phyloP scores from a whole-genome alignment of 30 jellyfish, hydroid and myxozoan species.

The Pseudorhiza aurosa region DNA sequence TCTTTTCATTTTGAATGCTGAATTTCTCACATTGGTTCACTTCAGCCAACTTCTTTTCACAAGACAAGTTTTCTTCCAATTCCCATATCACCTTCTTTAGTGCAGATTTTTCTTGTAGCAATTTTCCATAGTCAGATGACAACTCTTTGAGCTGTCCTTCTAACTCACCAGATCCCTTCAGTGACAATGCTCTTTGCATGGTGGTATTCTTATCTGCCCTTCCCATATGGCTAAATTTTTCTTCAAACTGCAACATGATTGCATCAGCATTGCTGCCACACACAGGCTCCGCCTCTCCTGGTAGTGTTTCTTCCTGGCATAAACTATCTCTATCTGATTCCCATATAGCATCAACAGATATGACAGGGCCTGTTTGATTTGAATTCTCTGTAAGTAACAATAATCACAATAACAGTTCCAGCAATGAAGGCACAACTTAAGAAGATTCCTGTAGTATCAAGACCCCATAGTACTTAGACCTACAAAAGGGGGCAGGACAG shows the following conservation, averaged over 20 bases:
- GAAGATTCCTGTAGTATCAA: no score
- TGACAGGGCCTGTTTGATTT: not conserved
- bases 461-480: no score
- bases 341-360: not conserved
- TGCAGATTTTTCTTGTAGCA: slow-evolving; percentile 24
- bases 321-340: not conserved
- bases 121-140: slow-evolving; percentile 22
- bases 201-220: not conserved
- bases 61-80: slow-evolving; percentile 27
- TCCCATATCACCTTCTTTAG: slow-evolving; percentile 43
- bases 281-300: not conserved
- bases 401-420: not conserved
- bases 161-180: not conserved
- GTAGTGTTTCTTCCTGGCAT: not conserved
- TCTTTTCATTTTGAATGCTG: not conserved
- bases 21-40: slow-evolving; percentile 1
- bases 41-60: slow-evolving; percentile 28
- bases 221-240: not conserved
- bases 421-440: no score
- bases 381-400: not conserved
- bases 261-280: not conserved
- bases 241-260: slow-evolving; percentile 2
- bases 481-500: no score
- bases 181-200: not conserved
- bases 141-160: not conserved